Base-by-base conservation (phyloP, 2,888 invertebrate species). In the Thecocarcelia acutangulata region DNA sequence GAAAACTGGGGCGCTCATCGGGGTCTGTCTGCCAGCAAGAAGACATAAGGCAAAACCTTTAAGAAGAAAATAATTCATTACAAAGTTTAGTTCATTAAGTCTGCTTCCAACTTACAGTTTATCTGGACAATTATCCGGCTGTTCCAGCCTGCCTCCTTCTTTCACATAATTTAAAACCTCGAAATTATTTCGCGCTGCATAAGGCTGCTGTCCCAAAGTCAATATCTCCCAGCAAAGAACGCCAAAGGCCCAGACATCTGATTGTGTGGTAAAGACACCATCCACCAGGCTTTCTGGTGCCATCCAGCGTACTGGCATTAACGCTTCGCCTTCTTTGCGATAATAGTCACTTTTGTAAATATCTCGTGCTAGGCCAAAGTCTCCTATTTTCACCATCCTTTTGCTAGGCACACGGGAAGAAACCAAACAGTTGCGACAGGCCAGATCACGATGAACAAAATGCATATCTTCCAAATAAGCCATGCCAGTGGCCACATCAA, bases 331-430 rank as follows among this genome's bases (percentile, higher is more conserved):
- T 91, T 97, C 97, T 90, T 98, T 98, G 83, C 98, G 93, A 88
- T 99, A 99, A 88, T 99, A 99, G 90, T 99, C 98, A 87, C 97
- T 98, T 90, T 97, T 97, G 91, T 98, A 98, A 83, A 99, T 97
- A 90, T 99, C 98, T 83, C 99, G 92, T 0, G 99, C 98, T 9
- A 99, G 92, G 0, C 99, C 99, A 90, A 99, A 99, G 91, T 99
- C 99, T 0, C 98, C 98, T 13, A 97, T 95, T 74, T 97, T 93
- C 1, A 93, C 92, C n/a, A 92, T 91, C 46, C 93, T 89, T 83
- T 92, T 91, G 37, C 93, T 93, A 0, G 94, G 93, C 80, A 94
- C 93, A 19, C 91, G 91, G 0, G 94, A 93, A 0, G 96, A 96
- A 0, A 99, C 98, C 15, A 99, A 92, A 87, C 99, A 99, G 91